These are phyloP conservation scores for Hypomecis atomaria DNA, from an alignment of 2,888 invertebrate species.

Conservation along the genomic window DNA sequence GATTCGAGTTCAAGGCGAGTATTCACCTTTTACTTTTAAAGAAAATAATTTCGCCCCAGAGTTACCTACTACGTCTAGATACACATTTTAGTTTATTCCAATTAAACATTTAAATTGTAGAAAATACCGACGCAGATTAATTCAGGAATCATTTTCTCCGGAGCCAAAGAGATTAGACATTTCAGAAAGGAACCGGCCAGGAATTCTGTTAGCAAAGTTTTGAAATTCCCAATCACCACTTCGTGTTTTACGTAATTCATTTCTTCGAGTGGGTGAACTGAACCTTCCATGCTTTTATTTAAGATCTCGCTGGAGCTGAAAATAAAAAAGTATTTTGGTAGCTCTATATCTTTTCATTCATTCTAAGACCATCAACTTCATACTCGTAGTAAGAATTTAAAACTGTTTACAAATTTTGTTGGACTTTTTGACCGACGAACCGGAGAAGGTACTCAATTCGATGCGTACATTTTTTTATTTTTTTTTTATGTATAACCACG, in stretches of 20 bases:
- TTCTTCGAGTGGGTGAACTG: slow-evolving; percentile 13
- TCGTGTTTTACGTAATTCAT: slow-evolving; percentile 7
- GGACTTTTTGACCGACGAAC: no score
- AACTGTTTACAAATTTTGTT: neutral
- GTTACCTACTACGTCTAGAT: slow-evolving; percentile 1
- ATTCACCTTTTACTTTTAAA: neutral
- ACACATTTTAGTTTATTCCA: neutral
- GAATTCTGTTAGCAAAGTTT: slow-evolving; percentile 12
- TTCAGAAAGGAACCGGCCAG: slow-evolving; percentile 2
- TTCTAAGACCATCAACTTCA: neutral
- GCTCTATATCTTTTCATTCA: slow-evolving; percentile 9
- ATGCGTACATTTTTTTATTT: no score
- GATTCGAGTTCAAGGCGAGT: neutral
- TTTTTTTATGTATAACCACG: no score
- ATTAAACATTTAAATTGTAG: neutral
- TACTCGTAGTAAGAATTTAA: neutral
- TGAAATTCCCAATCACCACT: slow-evolving; percentile 8
- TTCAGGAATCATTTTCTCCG: neutral
- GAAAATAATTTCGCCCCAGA: neutral
- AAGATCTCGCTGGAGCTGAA: slow-evolving; percentile 6
- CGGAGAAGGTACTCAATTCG: no score
- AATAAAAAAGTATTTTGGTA: slow-evolving; percentile 12
- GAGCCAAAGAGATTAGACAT: slow-evolving; percentile 8
- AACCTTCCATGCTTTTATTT: slow-evolving; percentile 13
- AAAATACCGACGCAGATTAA: neutral